Base-by-base conservation (phyloP, 2,888 invertebrate species). In the Drosophila nr. fundita region DNA sequence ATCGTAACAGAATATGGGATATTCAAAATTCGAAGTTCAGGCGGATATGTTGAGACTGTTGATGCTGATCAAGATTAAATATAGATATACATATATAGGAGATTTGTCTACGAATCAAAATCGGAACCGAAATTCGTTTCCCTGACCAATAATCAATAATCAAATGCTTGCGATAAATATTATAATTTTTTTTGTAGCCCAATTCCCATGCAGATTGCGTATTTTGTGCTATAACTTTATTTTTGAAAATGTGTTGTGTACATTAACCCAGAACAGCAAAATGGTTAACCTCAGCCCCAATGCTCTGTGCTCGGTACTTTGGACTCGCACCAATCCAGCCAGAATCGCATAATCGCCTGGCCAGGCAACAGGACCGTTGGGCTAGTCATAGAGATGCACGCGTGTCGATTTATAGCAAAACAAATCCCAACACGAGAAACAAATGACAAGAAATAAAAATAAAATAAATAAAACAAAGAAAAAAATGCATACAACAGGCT, bases 251-350 rank as follows among this genome's bases (percentile, higher is more conserved):
- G 34, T 67, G 49, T 64, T 70, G 58, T 67, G 67, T 62, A 40
- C 68, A 76, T 76, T 78, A 80, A 80, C 82, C 82, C 32, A 32
- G 11, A 32, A 80, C 82, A 74, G 59, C 52, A 67, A 63, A 63
- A 58, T 64, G 78, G 60, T 54, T n/a, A 48, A 38, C 24, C 34
- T 15, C 55, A 48, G 18, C 10, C 52, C 52, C 36, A 38, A 13
- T 4, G 18, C n/a, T 13, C 29, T 13, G 10, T 24, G 6, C 15
- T 29, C 10, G 24, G 30, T 7, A 27, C 50, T 38, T 34, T 36
- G 29, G 11, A 15, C 48, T 34, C 34, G 13, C 49, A 34, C 54
- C 29, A 60, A 57, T 52, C 45, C 65, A 61, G 24, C 27, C 50
- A 38, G 62, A 71, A 74, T 61, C 78, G 13, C 58, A 80, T 72